Percentiles rank a stretch among this genome's conserved stretches.
These are phyloP conservation scores for Fregetta grallaria DNA, from an alignment of 2,113 vertebrate species.

Conservation along the genomic window DNA sequence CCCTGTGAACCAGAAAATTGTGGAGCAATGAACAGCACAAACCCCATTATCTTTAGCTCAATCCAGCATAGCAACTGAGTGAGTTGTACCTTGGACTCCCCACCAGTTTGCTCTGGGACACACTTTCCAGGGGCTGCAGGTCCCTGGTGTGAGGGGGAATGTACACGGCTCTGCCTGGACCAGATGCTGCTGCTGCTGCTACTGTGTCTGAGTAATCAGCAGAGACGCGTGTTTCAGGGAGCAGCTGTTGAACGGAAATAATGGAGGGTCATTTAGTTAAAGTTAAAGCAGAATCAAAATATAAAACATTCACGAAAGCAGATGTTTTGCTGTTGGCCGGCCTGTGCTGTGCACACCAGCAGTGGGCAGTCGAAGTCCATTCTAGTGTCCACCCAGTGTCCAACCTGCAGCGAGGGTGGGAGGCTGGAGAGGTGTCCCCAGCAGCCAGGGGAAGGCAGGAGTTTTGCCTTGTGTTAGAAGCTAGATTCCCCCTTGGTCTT, in stretches of 20 bases:
- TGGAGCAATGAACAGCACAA: not conserved
- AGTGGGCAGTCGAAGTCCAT: not conserved
- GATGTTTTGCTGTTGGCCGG: not conserved
- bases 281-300: not conserved
- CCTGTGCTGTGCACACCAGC: not conserved
- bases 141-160: not conserved
- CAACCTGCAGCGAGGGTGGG: fast-evolving
- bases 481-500: not conserved
- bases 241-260: not conserved
- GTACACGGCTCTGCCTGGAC: not conserved
- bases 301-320: not conserved
- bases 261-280: not conserved
- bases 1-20: not conserved
- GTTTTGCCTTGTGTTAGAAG: not conserved
- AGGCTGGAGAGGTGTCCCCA: not conserved
- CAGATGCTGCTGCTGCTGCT: not conserved
- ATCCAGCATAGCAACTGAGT: not conserved
- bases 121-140: not conserved
- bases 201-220: not conserved
- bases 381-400: not conserved
- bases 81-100: not conserved
- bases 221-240: not conserved
- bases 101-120: not conserved
- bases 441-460: not conserved
- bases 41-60: not conserved